A percentile compares a stretch with the other conserved stretches of the same genome.
Conservation (phyloP, 2,113 vertebrate species). For the Regulus satrapa region DNA sequence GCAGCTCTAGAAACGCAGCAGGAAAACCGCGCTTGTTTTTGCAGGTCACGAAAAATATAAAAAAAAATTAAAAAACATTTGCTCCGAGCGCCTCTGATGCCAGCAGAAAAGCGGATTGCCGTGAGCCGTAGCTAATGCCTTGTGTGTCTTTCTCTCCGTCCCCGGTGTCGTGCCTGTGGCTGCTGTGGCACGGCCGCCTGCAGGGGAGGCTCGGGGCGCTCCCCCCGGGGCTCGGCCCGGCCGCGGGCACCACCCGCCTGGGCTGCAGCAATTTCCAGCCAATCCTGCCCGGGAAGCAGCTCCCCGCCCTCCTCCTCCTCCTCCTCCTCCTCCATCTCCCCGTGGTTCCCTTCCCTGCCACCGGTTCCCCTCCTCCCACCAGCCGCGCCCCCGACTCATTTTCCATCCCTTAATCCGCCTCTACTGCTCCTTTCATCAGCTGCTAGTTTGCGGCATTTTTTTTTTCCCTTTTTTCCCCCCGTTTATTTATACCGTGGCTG, state of each 20-base stretch:
- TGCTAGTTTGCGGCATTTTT: accelerated
- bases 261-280: constrained; percentile 10
- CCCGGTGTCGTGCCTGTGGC: too few relatives aligned
- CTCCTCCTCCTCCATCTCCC: accelerated
- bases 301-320: too few relatives aligned
- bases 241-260: not conserved
- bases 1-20: accelerated
- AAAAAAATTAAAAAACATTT: too few relatives aligned
- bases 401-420: too few relatives aligned
- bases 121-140: too few relatives aligned
- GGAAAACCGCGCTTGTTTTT: not conserved
- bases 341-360: not conserved
- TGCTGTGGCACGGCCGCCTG: too few relatives aligned
- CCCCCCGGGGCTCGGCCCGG: too few relatives aligned
- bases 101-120: too few relatives aligned
- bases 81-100: too few relatives aligned
- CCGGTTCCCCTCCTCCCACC: not conserved
- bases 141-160: too few relatives aligned
- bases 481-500: not conserved
- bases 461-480: accelerated
- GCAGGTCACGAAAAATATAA: accelerated
- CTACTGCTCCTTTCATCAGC: accelerated
- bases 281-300: not conserved
- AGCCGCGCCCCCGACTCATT: accelerated
- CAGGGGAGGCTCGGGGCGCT: too few relatives aligned